Percentiles rank a stretch among this genome's conserved stretches.
Evolutionary conservation across 2,888 invertebrate genomes (phyloP).

Genomic region (Teleogryllus oceanicus): DNA sequence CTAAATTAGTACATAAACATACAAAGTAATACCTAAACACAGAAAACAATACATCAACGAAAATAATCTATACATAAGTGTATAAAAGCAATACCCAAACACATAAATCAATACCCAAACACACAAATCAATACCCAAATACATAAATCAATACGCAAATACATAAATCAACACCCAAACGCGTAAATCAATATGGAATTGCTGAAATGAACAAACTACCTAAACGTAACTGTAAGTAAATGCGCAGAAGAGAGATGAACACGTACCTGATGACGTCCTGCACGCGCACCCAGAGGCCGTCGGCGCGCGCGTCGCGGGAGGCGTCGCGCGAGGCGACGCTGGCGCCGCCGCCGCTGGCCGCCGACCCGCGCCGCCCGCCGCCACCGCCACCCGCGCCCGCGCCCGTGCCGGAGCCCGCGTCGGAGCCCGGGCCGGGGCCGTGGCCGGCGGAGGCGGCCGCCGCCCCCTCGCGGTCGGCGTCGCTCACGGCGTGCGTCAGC

Average conservation of each 20-base stretch:
- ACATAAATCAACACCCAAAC: too few relatives aligned
- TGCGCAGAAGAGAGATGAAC: not conserved
- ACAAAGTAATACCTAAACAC: too few relatives aligned
- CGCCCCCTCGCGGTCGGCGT: slow-evolving; percentile 38
- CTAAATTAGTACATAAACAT: too few relatives aligned
- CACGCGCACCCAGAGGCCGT: slow-evolving; percentile 43
- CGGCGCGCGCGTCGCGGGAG: slow-evolving; percentile 40
- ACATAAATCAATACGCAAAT: too few relatives aligned
- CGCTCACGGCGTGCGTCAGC: slow-evolving; percentile 48
- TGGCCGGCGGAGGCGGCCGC: slow-evolving; percentile 45
- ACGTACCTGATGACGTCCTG: slow-evolving; percentile 59
- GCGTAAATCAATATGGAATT: too few relatives aligned
- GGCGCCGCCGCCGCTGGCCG: slow-evolving; percentile 54
- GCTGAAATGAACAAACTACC: too few relatives aligned
- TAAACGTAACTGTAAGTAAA: too few relatives aligned
- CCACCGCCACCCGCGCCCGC: not conserved
- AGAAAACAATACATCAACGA: too few relatives aligned
- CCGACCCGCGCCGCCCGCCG: slow-evolving; percentile 42
- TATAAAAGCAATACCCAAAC: too few relatives aligned
- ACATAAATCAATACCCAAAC: too few relatives aligned
- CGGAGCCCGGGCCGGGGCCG: not conserved
- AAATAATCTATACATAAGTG: too few relatives aligned
- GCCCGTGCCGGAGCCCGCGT: not conserved
- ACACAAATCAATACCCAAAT: too few relatives aligned
- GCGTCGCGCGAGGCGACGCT: slow-evolving; percentile 45